Base-by-base conservation (phyloP, 2,888 invertebrate species). In the Bombyx huttoni region DNA sequence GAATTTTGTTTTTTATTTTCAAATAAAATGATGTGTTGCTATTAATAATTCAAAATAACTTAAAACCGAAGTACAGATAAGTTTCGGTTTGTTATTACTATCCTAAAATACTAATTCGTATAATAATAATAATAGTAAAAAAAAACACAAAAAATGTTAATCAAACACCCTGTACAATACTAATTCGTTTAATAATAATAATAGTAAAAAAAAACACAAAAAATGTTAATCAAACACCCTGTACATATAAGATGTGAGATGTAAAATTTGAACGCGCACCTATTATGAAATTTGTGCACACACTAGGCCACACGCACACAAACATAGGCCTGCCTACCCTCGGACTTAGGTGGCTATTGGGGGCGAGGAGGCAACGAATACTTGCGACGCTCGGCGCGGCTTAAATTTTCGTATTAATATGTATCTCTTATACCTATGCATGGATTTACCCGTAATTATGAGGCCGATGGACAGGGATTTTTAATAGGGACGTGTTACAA, bases 211-310 rank as follows among this genome's bases (percentile, higher is more conserved):
- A 2, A 24, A 2, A 24, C 24, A 24, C 5, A 48, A 51, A 51
- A 46, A 35, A 50, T 46, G 40, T 24, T 8, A 47, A 14, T 9
- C 51, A 49, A 75, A 56, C 85, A 78, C 8, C 72, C 83, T 81
- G 68, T 88, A 79, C 55, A 59, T 54, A 56, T 60, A 73, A 80
- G 78, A 82, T 81, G 82, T 76, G 82, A 83, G 81, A 85, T 85
- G 86, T 88, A 84, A 87, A 88, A 88, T 88, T 86, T 83, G 84
- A 82, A 75, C 78, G 78, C 73, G 78, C 82, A 84, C 81, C 84
- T 86, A 84, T 82, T 84, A 85, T 84, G 82, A 82, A 81, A 82
- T 81, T 80, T 76, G 75, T 73, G 73, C 80, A 75, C 83, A 82
- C 84, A 80, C 65, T 63, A 61, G 59, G 55, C 61, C 70, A 63